Evolutionary conservation across 2,888 invertebrate genomes (phyloP).

Genomic region (Tineola bisselliella): DNA sequence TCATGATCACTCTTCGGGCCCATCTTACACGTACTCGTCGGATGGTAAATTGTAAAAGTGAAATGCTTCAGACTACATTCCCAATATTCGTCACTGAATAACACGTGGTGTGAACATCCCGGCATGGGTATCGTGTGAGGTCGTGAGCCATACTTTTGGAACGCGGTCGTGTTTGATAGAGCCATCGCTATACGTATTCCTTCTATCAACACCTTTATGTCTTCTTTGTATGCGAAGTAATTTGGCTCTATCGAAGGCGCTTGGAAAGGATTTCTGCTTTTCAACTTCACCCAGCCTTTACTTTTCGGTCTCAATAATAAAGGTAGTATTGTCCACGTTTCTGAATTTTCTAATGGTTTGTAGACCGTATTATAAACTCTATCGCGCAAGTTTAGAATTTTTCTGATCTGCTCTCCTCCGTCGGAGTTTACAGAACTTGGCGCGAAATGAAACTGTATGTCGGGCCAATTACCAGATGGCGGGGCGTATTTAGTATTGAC

Average conservation of each 20-base stretch:
- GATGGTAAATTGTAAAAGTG: conserved; percentile 86
- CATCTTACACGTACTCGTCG: conserved; percentile 88
- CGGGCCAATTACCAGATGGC: conserved; percentile 78
- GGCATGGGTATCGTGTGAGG: conserved; percentile 84
- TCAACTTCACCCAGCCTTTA: conserved; percentile 85
- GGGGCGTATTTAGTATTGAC: conserved; percentile 90
- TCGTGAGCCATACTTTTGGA: conserved; percentile 81
- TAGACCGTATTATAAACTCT: conserved; percentile 86
- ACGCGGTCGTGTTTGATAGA: conserved; percentile 81
- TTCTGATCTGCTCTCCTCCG: conserved; percentile 80
- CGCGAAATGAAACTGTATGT: conserved; percentile 87
- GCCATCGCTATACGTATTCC: conserved; percentile 86
- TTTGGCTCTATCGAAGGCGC: conserved; percentile 91
- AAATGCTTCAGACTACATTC: conserved; percentile 85
- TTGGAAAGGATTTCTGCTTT: conserved; percentile 81
- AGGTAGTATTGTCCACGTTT: conserved; percentile 87
- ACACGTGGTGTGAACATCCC: conserved; percentile 76
- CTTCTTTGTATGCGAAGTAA: conserved; percentile 87
- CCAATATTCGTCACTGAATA: conserved; percentile 87
- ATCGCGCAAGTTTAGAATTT: conserved; percentile 79
- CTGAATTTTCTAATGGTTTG: conserved; percentile 79
- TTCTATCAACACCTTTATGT: conserved; percentile 80
- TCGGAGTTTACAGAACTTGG: conserved; percentile 87
- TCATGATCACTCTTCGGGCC: conserved; percentile 78
- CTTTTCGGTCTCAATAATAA: conserved; percentile 86